Conservation (phyloP, 1,140 invertebrate genomes). For the Hylaeus anthracinus region DNA sequence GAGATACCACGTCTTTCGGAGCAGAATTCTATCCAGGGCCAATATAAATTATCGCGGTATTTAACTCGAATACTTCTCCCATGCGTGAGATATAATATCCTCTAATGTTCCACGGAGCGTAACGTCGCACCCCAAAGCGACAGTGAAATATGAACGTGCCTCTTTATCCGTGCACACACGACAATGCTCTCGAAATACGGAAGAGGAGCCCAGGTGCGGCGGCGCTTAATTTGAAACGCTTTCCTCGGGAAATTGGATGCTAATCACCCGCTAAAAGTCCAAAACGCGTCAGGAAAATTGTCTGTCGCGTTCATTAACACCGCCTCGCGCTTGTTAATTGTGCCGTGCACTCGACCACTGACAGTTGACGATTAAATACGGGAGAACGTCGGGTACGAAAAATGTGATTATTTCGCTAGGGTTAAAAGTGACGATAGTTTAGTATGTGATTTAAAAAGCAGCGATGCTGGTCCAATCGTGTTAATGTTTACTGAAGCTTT, state of each 20-base stretch:
- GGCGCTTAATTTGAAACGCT: conserved; percentile 62
- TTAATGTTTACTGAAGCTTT: too few species aligned
- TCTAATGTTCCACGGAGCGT: conserved; percentile 22
- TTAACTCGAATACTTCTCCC: background rate
- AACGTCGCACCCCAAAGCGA: conserved; percentile 27
- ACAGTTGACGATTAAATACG: conserved; percentile 7
- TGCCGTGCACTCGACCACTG: background rate
- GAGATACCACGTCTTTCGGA: too few species aligned
- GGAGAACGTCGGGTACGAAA: background rate
- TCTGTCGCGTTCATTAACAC: conserved; percentile 63
- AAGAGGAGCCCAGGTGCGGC: conserved; percentile 44
- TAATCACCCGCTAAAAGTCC: conserved; percentile 53
- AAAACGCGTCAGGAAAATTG: conserved; percentile 37
- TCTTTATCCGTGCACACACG: conserved; percentile 26
- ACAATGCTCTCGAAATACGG: conserved; percentile 17
- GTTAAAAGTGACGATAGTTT: too few species aligned
- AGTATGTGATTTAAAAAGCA: too few species aligned
- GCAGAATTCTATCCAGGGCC: too few species aligned
- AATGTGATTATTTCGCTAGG: too few species aligned
- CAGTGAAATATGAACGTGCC: conserved; percentile 44
- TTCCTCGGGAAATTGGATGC: conserved; percentile 32
- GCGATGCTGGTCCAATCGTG: too few species aligned
- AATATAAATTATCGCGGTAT: conserved; percentile 11
- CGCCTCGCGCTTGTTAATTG: conserved; percentile 3
- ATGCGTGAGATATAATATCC: conserved; percentile 26